Base-by-base conservation (phyloP, 2,797 vertebrate species). In the Leucoraja ocellata region DNA sequence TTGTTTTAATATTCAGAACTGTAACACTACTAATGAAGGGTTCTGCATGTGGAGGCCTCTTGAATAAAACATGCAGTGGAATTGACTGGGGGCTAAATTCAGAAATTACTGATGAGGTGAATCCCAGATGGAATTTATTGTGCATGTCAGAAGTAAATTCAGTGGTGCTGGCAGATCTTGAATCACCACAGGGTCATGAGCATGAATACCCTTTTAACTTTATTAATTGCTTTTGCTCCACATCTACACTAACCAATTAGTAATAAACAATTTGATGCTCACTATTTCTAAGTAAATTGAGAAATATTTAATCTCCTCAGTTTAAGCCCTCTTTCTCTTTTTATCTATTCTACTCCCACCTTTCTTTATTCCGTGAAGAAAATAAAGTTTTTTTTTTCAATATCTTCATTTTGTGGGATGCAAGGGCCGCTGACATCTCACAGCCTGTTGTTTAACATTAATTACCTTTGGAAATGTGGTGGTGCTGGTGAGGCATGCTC, bases 61-160 rank as follows among this genome's bases (percentile, higher is more conserved):
- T 88, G 84, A 88, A 88, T 88, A 88, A 88, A 88, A 68, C n/a
- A 88, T 88, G 63, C 63, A 88, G 1, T 88, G 84, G 61, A 68
- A 88, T 68, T 88, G 84, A 68, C 84, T 68, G 36, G n/a, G 84
- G 84, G 63, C n/a, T 68, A 68, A 84, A 84, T 58, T 84, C 63
- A 68, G 84, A 88, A 88, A 88, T 88, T 88, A 36, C 84, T 88
- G 84, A 36, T 88, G 32, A 88, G 63, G 63, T 68, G 68, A 88
- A 63, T 68, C 84, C n/a, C 61, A 36, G 84, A 68, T 68, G n/a
- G 63, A 88, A 36, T 88, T 68, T 88, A n/a, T 88, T 68, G 32
- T 88, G 65, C 21, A 68, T 68, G n/a, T 10, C n/a, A 36, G 28
- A 36, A 88, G 84, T 88, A 68, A 88, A 88, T 88, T 88, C 84